A percentile compares a stretch with the other conserved stretches of the same genome.
These are phyloP conservation scores for Oncorhynchus masou DNA, from an alignment of 2,113 vertebrate genomes.

Conservation along the genomic window DNA sequence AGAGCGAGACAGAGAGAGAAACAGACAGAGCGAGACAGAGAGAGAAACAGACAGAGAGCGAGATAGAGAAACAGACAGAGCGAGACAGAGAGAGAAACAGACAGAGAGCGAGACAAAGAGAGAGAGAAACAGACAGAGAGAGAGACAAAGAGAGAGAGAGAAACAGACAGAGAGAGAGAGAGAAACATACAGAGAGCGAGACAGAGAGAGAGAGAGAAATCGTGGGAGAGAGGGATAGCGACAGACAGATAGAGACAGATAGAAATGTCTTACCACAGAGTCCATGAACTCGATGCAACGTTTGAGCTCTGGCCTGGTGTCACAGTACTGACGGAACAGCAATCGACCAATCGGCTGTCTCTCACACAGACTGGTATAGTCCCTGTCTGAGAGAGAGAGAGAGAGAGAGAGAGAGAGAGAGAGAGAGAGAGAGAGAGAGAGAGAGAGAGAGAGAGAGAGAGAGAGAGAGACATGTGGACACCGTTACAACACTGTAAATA, in stretches of 20 bases:
- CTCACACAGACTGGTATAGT: conserved; percentile 86
- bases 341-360: conserved; percentile 89
- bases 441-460: neutral
- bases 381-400: conserved; percentile 73
- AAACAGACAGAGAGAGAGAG: no score
- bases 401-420: neutral
- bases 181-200: no score
- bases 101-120: no score
- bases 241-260: conserved; percentile 9
- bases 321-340: conserved; percentile 90
- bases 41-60: no score
- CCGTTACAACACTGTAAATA: no score
- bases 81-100: no score
- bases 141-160: no score
- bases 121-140: no score
- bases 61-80: no score
- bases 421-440: neutral
- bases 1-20: no score
- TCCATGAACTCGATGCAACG: conserved; percentile 87
- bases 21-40: no score
- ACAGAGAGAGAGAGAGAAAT: no score
- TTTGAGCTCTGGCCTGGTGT: conserved; percentile 79
- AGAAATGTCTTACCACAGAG: conserved; percentile 80
- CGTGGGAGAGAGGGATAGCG: neutral
- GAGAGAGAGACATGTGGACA: neutral